Conservation (phyloP, 2,888 invertebrate species). For the Digitonthophagus gazella region DNA sequence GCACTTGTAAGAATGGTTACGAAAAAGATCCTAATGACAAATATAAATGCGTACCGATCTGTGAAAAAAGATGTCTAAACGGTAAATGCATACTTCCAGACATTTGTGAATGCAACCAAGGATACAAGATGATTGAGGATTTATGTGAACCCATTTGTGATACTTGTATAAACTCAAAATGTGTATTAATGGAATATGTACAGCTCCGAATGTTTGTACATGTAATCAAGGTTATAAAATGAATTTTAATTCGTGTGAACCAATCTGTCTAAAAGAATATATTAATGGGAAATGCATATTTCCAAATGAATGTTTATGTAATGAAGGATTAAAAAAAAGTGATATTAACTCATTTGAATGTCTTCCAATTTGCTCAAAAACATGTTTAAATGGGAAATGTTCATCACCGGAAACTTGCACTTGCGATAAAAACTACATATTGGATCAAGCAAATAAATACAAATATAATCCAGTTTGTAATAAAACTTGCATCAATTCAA, state of each 20-base stretch:
- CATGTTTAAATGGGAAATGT: slow-evolving; percentile 29
- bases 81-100: slow-evolving; percentile 55
- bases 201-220: slow-evolving; percentile 29
- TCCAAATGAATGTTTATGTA: slow-evolving; percentile 30
- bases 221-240: slow-evolving; percentile 25
- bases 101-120: slow-evolving; percentile 53
- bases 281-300: slow-evolving; percentile 28
- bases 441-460: neutral
- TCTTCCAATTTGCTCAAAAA: slow-evolving; percentile 25
- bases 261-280: slow-evolving; percentile 30
- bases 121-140: slow-evolving; percentile 35
- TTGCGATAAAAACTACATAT: slow-evolving; percentile 24
- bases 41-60: slow-evolving; percentile 40
- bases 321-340: slow-evolving; percentile 24
- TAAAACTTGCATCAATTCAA: neutral
- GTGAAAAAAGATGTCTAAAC: slow-evolving; percentile 40
- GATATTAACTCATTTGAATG: slow-evolving; percentile 23
- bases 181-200: slow-evolving; percentile 31
- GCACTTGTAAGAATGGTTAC: slow-evolving; percentile 23
- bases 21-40: slow-evolving; percentile 21
- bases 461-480: slow-evolving; percentile 24
- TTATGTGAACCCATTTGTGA: slow-evolving; percentile 33
- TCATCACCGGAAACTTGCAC: slow-evolving; percentile 29
- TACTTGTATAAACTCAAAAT: slow-evolving; percentile 34
- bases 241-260: slow-evolving; percentile 25